Base-by-base conservation (phyloP, 2,888 invertebrate species). In the Eupeodes luniger region DNA sequence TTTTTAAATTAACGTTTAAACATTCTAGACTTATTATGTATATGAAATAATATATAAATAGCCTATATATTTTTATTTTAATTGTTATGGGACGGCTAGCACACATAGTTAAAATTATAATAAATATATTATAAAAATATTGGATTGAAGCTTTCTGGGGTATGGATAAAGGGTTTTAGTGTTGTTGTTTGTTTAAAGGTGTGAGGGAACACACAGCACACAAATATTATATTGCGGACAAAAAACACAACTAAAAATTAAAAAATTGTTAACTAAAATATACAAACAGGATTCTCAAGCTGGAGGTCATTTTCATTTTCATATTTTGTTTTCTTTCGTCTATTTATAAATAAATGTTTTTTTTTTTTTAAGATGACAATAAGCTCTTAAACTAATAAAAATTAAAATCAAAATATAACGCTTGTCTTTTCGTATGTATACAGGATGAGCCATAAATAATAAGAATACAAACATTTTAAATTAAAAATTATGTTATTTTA, bases 201-300 rank as follows among this genome's bases (percentile, higher is more conserved):
- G 85, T 81, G 16, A 57, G 72, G 86, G 69, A 82, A 59, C 57
- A 76, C 75, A 82, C 82, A 78, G 75, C 82, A 86, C 79, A 86
- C 74, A 76, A 59, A 57, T 59, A 27, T 27, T 27, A 27, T 61
- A 79, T 51, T 82, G 86, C 78, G 78, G 82, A 70, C 64, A 82
- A 70, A 19, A 49, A 81, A 67, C 51, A 82, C 14, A 86, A 86
- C 74, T 76, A 67, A 85, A 85, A 81, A 59, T 11, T 12, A 47
- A 72, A 55, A 51, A 62, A 66, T 81, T n/a, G 19, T 57, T 78
- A 79, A 66, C 14, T 19, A 75, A 64, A 75, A 55, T 59, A 47
- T 11, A 61, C 76, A 86, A 57, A 83, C 64, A 79, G 86, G 83
- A 59, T 79, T 83, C 40, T 86, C 75, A 86, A 86, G 86, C 86